phyloP scores from a whole-genome alignment of 2,888 invertebrate species.

The Hypercompe scribonia region DNA sequence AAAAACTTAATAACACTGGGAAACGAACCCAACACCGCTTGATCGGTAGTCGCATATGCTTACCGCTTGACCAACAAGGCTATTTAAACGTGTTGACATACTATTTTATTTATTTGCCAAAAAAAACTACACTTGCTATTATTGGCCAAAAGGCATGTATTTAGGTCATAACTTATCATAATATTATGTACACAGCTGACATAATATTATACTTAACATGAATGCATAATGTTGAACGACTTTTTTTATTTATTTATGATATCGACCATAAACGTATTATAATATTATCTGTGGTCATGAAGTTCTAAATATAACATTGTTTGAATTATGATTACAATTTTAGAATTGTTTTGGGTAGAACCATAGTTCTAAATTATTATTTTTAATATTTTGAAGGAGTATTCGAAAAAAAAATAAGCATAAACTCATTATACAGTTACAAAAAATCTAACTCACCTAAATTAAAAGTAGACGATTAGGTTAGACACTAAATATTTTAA shows the following conservation, averaged over 20 bases:
- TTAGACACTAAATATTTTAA: not conserved
- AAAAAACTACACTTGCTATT: not conserved
- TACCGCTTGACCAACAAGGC: too few species aligned
- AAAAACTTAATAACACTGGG: too few species aligned
- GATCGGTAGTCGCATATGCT: too few species aligned
- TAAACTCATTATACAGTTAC: too few species aligned
- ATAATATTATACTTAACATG: not conserved
- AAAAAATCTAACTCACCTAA: too few species aligned
- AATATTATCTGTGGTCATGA: not conserved
- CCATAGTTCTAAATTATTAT: not conserved
- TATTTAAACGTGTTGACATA: too few species aligned
- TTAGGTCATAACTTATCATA: not conserved
- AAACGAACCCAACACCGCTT: too few species aligned
- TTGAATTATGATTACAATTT: not conserved
- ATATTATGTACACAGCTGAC: slow-evolving; percentile 1
- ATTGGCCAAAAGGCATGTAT: not conserved
- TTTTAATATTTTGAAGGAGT: not conserved
- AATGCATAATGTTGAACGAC: not conserved
- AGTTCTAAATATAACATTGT: not conserved
- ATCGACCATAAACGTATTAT: not conserved
- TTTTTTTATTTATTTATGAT: slow-evolving; percentile 8
- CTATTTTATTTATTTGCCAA: not conserved
- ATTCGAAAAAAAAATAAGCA: not conserved
- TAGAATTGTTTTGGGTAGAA: not conserved
- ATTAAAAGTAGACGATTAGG: too few species aligned